Base-by-base conservation (phyloP, 2,888 invertebrate species). In the Cephalotes varians region DNA sequence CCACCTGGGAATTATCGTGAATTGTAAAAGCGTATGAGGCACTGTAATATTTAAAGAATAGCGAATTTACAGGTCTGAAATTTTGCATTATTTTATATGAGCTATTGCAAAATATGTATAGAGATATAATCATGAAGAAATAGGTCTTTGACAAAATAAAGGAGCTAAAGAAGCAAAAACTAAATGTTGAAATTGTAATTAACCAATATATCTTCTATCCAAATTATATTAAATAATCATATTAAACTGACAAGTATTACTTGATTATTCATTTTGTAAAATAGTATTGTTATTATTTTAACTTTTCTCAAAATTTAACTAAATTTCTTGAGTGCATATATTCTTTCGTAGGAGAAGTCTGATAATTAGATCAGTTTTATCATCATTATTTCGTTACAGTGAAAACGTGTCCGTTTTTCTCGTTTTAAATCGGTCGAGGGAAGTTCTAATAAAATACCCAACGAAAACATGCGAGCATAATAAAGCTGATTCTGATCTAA, bases 381-480 rank as follows among this genome's bases (percentile, higher is more conserved):
- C 15, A 37, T 67, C 28, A 49, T 51, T 67, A 67, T 37, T 76
- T 76, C 28, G 51, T 76, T 76, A 51, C 28, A 5, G 15, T 3
- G 31, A 67, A 51, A 64, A n/a, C 18, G 28, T 9, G 49, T 37
- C 34, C 69, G 40, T 67, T 56, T 77, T 25, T 67, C 18, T 77
- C 18, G 31, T 37, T 31, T n/a, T 40, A 40, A 21, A 15, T 67
- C 28, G 10, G 15, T 76, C 28, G 4, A n/a, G 12, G 31, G 12
- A n/a, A n/a, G n/a, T n/a, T n/a, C n/a, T 56, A 69, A 77, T 77
- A 56, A 54, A 67, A 69, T 67, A 40, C 40, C 12, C 28, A 12
- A 31, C 18, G 40, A 25, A 37, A 71, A 71, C 54, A 37, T 51
- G 31, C 76, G 51, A 18, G 34, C 25, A 44, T 21, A 28, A 21